These are phyloP conservation scores for Pararge aegeria DNA, from an alignment of 1,140 invertebrate genomes.

Conservation along the genomic window DNA sequence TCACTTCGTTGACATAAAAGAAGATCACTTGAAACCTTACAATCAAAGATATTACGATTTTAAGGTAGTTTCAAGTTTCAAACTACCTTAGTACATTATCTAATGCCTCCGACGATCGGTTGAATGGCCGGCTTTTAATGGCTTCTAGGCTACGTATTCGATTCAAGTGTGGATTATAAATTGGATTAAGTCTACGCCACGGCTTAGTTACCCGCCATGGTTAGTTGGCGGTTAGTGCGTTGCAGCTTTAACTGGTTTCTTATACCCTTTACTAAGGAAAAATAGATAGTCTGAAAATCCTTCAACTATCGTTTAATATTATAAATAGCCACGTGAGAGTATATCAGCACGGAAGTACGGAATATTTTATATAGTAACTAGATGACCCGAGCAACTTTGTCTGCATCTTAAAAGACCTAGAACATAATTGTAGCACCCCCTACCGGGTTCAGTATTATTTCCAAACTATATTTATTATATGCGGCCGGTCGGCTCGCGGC, in stretches of 20 bases:
- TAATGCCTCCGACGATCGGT: constrained; percentile 18
- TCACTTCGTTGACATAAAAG: no score
- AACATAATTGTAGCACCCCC: no score
- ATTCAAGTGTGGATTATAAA: constrained; percentile 17
- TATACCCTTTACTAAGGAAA: not conserved
- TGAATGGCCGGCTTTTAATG: constrained; percentile 39
- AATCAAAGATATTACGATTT: constrained; percentile 7
- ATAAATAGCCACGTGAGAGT: no score
- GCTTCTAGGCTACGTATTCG: constrained; percentile 28
- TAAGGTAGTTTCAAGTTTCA: constrained; percentile 2
- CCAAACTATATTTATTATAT: no score
- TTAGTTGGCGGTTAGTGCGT: not conserved
- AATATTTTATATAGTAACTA: no score
- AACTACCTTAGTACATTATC: constrained; percentile 3
- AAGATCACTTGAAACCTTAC: not conserved
- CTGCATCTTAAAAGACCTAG: no score
- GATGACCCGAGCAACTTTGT: no score
- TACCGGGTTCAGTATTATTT: no score
- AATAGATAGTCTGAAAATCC: not conserved
- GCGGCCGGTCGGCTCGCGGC: no score
- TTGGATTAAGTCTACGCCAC: constrained; percentile 30
- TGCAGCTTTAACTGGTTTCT: not conserved
- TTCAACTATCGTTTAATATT: not conserved
- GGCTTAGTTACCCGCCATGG: constrained; percentile 5
- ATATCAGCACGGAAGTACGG: no score